A percentile compares a stretch with the other conserved stretches of the same genome.
Conservation (phyloP, 2,888 invertebrate genomes). For the Lasioglossum lativentre region DNA sequence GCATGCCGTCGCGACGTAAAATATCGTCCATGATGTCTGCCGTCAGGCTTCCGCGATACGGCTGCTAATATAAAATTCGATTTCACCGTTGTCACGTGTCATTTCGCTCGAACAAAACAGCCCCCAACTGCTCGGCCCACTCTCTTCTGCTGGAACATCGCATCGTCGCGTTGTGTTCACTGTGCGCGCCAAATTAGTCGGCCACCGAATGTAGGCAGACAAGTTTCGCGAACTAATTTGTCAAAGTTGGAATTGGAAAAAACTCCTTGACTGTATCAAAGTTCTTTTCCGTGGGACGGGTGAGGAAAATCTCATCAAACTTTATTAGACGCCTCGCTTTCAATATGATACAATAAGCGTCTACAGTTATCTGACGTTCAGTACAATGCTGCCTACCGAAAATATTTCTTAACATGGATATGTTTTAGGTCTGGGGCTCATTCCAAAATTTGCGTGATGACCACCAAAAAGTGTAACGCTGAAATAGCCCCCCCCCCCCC, state of each 20-base stretch:
- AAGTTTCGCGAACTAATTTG: not conserved
- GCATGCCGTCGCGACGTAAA: slow-evolving; percentile 7
- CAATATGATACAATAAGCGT: not conserved
- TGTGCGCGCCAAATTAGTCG: not conserved
- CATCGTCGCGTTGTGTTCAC: not conserved
- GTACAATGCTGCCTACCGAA: not conserved
- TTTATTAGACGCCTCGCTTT: not conserved
- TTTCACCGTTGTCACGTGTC: slow-evolving; percentile 54
- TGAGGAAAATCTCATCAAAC: not conserved
- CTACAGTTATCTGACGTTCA: not conserved
- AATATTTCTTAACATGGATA: too few relatives aligned
- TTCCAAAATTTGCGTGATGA: too few relatives aligned
- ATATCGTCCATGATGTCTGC: slow-evolving; percentile 38
- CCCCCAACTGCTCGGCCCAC: not conserved
- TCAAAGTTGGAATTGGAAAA: not conserved
- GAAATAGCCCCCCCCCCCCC: too few relatives aligned
- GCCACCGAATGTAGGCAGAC: not conserved
- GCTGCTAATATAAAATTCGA: slow-evolving; percentile 47
- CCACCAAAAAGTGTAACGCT: too few relatives aligned
- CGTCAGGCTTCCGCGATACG: slow-evolving; percentile 37
- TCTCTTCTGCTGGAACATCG: not conserved
- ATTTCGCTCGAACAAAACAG: slow-evolving; percentile 21
- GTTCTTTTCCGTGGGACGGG: not conserved
- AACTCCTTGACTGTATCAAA: not conserved
- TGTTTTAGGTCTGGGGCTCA: too few relatives aligned